phyloP scores from a whole-genome alignment of 2,888 invertebrate genomes.

The Axea sp. region DNA sequence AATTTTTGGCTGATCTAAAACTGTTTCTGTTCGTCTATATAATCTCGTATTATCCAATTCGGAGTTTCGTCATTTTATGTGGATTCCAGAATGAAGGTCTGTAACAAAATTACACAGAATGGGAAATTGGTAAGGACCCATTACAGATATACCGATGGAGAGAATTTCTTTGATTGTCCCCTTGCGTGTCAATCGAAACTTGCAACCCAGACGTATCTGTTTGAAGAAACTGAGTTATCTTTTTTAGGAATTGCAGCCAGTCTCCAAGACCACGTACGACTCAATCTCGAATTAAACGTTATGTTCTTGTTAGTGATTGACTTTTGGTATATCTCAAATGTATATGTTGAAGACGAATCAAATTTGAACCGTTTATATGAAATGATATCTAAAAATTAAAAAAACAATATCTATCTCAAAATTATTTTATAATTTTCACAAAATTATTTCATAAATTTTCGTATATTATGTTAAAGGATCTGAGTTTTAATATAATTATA shows the following conservation, averaged over 20 bases:
- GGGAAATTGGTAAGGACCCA: conserved; percentile 57
- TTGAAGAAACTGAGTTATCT: conserved; percentile 65
- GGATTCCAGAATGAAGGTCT: conserved; percentile 57
- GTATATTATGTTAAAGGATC: no score
- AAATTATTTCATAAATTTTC: no score
- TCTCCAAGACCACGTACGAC: conserved; percentile 20
- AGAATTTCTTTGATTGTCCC: conserved; percentile 66
- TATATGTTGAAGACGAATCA: no score
- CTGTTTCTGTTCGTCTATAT: conserved; percentile 37
- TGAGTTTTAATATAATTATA: no score
- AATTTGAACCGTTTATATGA: no score
- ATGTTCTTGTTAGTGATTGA: conserved; percentile 32
- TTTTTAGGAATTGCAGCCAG: conserved; percentile 34
- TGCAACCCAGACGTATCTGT: conserved; percentile 44
- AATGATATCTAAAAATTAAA: no score
- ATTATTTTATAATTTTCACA: no score
- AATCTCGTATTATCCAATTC: conserved; percentile 41
- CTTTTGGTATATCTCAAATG: conserved; percentile 1
- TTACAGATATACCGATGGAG: conserved; percentile 60
- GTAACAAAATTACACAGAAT: conserved; percentile 65
- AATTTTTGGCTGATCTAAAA: conserved; percentile 50
- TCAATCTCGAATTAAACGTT: conserved; percentile 27
- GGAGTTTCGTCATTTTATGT: conserved; percentile 49
- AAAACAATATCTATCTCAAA: no score
- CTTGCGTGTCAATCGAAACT: conserved; percentile 62